Percentiles rank a stretch among this genome's conserved stretches.
These are phyloP conservation scores for Lepidurus packardi DNA, from an alignment of 1,140 invertebrate species.

Conservation along the genomic window DNA sequence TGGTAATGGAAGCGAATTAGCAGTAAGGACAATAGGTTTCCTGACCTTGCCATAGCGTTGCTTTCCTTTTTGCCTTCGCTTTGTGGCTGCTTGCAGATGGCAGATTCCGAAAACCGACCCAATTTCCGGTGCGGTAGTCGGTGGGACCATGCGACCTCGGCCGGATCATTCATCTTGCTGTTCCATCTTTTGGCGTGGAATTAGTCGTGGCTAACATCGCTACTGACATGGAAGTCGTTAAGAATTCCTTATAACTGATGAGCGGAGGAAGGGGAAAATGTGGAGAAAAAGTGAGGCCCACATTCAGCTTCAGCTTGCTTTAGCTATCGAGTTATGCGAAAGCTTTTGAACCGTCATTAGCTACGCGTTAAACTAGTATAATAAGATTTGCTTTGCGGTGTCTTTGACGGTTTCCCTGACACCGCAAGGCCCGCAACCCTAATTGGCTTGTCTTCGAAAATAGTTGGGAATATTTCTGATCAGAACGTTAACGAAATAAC, in stretches of 20 bases:
- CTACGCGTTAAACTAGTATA: not conserved
- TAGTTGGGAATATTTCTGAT: not conserved
- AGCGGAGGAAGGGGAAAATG: not conserved
- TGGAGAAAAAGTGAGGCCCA: not conserved
- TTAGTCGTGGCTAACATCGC: not conserved
- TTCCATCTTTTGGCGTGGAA: not conserved
- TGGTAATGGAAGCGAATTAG: not conserved
- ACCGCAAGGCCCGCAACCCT: not conserved
- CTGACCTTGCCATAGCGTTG: not conserved
- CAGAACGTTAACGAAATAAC: no score
- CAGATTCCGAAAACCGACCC: not conserved
- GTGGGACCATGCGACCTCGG: not conserved
- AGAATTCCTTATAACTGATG: not conserved
- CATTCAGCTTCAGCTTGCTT: not conserved
- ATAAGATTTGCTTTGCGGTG: not conserved
- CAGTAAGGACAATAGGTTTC: not conserved
- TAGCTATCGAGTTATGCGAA: not conserved
- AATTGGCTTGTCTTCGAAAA: not conserved
- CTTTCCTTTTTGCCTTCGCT: not conserved
- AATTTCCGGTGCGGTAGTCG: not conserved
- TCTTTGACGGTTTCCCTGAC: not conserved
- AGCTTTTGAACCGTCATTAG: not conserved
- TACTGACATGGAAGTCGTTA: not conserved
- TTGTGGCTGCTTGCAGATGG: not conserved
- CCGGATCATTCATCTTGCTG: constrained; percentile 3